Base-by-base conservation (phyloP, 2,888 invertebrate genomes). In the Tribolium freemani region DNA sequence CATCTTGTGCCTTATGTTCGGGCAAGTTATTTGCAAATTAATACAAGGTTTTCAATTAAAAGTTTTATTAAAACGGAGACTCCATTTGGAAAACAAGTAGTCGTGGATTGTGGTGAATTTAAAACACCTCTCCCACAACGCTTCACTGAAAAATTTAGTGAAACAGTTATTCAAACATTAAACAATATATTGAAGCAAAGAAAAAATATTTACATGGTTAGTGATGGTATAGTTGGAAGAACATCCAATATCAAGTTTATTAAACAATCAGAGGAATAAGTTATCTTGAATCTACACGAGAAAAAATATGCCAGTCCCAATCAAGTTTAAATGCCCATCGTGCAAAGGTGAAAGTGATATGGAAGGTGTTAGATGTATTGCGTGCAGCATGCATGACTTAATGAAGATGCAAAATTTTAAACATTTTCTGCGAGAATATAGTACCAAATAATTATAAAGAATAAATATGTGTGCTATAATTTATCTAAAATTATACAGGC, bases 231-330 rank as follows among this genome's bases (percentile, higher is more conserved):
- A 44, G 44, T 44, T 44, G 44, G 44, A 9, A 2, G 10, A n/a
- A 44, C 44, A 44, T 3, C 44, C n/a, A n/a, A n/a, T n/a, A n/a
- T n/a, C n/a, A n/a, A 44, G 10, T 44, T 5, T 3, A 5, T 3
- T 2, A 5, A 44, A 44, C n/a, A 44, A 5, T 44, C 9, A 44
- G 44, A 44, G 9, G 44, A 44, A 44, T 44, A 44, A 44, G 10
- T 44, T 10, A 44, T 82, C 21, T 21, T 21, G 21, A 21, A 21
- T 3, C 21, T 21, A 21, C 21, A 21, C 21, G 3, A 3, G 21
- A 21, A 21, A 21, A 21, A 21, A 21, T 21, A 21, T 21, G 21
- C 21, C 21, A 21, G 21, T 21, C 21, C 21, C 21, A 21, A 21
- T 21, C 21, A 21, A 21, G 21, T 21, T 21, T 21, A 21, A 21